Evolutionary conservation across 2,888 invertebrate species (phyloP), one percentile per base, ranked within the genome.

Genomic region (Lasioglossum morio): DNA sequence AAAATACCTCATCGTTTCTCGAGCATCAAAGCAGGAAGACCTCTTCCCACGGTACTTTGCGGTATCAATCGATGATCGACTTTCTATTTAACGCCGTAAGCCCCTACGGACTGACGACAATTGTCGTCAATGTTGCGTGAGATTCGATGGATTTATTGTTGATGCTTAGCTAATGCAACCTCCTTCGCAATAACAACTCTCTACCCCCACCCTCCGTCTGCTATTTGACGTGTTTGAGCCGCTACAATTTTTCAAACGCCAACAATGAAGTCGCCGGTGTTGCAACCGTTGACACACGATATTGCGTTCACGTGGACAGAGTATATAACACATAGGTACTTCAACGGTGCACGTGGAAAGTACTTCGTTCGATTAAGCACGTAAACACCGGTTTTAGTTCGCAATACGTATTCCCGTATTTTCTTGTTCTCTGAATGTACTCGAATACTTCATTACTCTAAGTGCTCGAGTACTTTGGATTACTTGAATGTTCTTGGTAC

Each of bases 101-200:
- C 7, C 27, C 60, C 27, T 30, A 27, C 37, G 27, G 4, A 23
- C 74, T 82, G 77, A 84, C 74, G 82, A 43, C 57, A 82, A 70
- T 69, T 16, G 70, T 63, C 5, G 48, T 27, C 46, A 34, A 74
- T 40, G n/a, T 82, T 84, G 83, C 84, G 84, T 63, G 82, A 83
- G 77, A 82, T 83, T 72, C 23, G 40, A 82, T 27, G 66, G 30
- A 69, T 72, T 72, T 27, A 66, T 78, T 72, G 72, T 75, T 46
- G 34, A 14, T 37, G 16, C 16, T 1, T 40, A 48, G 23, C 16
- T 37, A 53, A 53, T 43, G 60, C 46, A 43, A 53, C 19, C 70
- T 74, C 23, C 10, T 72, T 77, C 66, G 73, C 77, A 73, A 74
- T 34, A 43, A 57, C 40, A 34, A 4, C 57, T 14, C 66, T 53